Evolutionary conservation across 2,888 invertebrate species (phyloP).

Genomic region (Catocala fraxini): DNA sequence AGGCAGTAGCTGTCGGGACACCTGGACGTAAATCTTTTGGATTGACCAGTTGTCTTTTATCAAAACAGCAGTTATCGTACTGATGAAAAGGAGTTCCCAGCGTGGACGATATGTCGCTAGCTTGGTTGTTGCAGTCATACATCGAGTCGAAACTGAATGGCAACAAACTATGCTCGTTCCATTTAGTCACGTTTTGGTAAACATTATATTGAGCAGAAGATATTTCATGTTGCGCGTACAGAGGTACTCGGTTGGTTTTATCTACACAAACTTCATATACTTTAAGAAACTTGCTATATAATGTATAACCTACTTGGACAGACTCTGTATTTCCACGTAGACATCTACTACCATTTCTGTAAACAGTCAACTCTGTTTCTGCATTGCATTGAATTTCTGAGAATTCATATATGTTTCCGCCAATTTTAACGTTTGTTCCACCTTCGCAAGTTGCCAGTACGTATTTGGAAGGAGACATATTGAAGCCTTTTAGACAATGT

Average conservation of each 20-base stretch:
- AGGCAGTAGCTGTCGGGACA: slow-evolving; percentile 58
- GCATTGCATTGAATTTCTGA: slow-evolving; percentile 59
- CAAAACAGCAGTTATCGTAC: slow-evolving; percentile 61
- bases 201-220: slow-evolving; percentile 39
- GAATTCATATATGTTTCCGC: slow-evolving; percentile 46
- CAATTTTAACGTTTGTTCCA: slow-evolving; percentile 48
- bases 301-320: slow-evolving; percentile 54
- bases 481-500: slow-evolving; percentile 56
- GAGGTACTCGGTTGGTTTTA: slow-evolving; percentile 47
- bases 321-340: slow-evolving; percentile 46
- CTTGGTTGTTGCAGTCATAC: slow-evolving; percentile 59
- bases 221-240: slow-evolving; percentile 55
- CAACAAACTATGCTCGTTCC: slow-evolving; percentile 47
- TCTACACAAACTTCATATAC: slow-evolving; percentile 66
- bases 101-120: slow-evolving; percentile 33
- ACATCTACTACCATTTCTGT: slow-evolving; percentile 47
- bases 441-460: slow-evolving; percentile 53
- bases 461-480: slow-evolving; percentile 30
- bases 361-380: slow-evolving; percentile 41
- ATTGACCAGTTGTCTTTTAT: slow-evolving; percentile 62
- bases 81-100: slow-evolving; percentile 43
- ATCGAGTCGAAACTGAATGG: slow-evolving; percentile 50
- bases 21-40: slow-evolving; percentile 64
- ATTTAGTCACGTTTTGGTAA: slow-evolving; percentile 30
- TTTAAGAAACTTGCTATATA: slow-evolving; percentile 31